Percentiles rank a stretch among this genome's conserved stretches.
phyloP scores from a whole-genome alignment of 2,113 vertebrate species.

The Mustela lutreola region DNA sequence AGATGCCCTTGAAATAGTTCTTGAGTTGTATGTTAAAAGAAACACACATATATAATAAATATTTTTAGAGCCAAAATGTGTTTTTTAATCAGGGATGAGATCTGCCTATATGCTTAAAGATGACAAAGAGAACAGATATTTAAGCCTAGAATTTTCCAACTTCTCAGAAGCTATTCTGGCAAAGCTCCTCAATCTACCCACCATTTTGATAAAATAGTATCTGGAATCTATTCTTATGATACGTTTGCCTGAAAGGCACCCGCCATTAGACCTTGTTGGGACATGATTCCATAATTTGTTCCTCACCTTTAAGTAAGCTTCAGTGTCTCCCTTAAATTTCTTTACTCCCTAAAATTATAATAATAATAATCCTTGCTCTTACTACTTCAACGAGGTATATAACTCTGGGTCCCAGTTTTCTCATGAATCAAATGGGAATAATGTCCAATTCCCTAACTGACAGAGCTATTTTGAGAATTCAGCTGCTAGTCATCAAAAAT shows the following conservation, averaged over 20 bases:
- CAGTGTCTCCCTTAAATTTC: neutral
- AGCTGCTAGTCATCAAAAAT: neutral
- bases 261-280: neutral
- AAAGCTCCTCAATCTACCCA: neutral
- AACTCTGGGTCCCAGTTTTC: neutral
- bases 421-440: neutral
- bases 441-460: neutral
- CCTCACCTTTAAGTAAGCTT: slow-evolving; percentile 2
- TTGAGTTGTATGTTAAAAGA: slow-evolving; percentile 28
- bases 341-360: neutral
- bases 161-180: neutral
- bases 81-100: neutral
- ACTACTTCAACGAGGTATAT: neutral
- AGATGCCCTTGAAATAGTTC: neutral
- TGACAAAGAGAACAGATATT: neutral
- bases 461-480: neutral
- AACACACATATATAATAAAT: neutral
- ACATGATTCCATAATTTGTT: neutral
- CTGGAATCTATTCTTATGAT: neutral
- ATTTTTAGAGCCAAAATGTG: neutral
- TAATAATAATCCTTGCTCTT: neutral
- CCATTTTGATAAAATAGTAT: neutral
- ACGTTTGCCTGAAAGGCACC: neutral
- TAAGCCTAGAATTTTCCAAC: slow-evolving; percentile 3
- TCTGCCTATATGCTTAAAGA: neutral